Evolutionary conservation across 2,113 vertebrate species (phyloP), one percentile per base, ranked within the genome.

Genomic region (Theropithecus gelada): DNA sequence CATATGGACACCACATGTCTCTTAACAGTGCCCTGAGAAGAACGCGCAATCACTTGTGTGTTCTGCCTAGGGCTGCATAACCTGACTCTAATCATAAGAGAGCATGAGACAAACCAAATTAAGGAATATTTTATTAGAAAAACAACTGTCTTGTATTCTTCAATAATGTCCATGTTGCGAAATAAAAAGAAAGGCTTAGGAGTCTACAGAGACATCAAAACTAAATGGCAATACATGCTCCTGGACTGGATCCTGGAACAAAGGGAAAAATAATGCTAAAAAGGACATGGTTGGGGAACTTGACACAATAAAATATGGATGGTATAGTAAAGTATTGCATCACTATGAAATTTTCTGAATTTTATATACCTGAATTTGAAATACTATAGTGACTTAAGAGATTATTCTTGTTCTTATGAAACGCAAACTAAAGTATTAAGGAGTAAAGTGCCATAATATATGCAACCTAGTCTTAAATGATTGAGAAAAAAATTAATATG

Each of bases 81-180:
- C 79, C 23, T 79, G 52, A 89, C 50, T 66, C 84, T 89, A 73
- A 35, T 22, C 35, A 78, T 59, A 50, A 61, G 14, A 55, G 16
- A 81, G 22, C 85, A 66, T 75, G 52, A 85, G 61, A 84, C 72
- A 84, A 90, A 92, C 11, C 45, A 81, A 59, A 81, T 68, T 48
- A 87, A 88, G 61, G 38, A 38, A 48, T 80, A 48, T 78, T 90
- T 40, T 78, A 55, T 85, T 93, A 73, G n/a, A 75, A 89, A 93
- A 88, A 25, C 32, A 52, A 32, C 78, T 61, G 35, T 38, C 32
- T 64, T 72, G 7, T 90, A 81, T 70, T 96, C 23, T 94, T 94
- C 35, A 88, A 66, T 93, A 90, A 76, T 75, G n/a, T 64, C 35
- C 27, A 11, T 66, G 45, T 95, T 83, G 68, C 68, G 18, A 94